Percentiles rank a stretch among this genome's conserved stretches.
phyloP scores from a whole-genome alignment of 1,140 invertebrate genomes.

The Stratiolaelaps scimitus region DNA sequence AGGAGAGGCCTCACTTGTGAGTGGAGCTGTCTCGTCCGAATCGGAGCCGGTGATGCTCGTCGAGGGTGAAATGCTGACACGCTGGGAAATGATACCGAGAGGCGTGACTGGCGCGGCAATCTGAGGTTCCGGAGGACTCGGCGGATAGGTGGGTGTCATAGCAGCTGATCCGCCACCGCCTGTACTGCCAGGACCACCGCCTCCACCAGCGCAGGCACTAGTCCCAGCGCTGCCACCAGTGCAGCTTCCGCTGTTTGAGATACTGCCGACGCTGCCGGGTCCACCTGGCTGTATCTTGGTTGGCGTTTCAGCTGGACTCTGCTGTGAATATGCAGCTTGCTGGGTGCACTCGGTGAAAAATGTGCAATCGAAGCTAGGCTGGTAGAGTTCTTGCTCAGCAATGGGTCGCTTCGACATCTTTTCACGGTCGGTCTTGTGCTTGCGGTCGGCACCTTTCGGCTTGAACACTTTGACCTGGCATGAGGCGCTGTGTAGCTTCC shows the following conservation, averaged over 20 bases:
- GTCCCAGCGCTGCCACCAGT: too few relatives aligned
- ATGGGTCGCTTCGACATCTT: slow-evolving; percentile 75
- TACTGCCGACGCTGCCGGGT: not conserved
- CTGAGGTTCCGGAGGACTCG: slow-evolving; percentile 33
- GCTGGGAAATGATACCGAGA: not conserved
- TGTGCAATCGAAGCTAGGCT: slow-evolving; percentile 87
- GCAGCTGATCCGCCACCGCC: slow-evolving; percentile 1
- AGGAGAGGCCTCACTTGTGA: slow-evolving; percentile 52
- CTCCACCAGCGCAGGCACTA: not conserved
- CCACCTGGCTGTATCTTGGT: not conserved
- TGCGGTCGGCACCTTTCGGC: slow-evolving; percentile 87
- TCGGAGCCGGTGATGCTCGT: slow-evolving; percentile 16
- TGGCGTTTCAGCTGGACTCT: slow-evolving; percentile 2
- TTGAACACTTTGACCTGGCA: slow-evolving; percentile 84
- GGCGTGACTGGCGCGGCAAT: slow-evolving; percentile 31
- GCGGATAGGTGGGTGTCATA: slow-evolving; percentile 25
- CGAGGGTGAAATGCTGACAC: slow-evolving; percentile 23
- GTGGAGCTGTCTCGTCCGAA: slow-evolving; percentile 30
- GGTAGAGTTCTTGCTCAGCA: slow-evolving; percentile 77
- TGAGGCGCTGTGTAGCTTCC: slow-evolving; percentile 70
- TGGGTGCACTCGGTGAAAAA: slow-evolving; percentile 58
- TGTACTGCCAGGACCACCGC: not conserved
- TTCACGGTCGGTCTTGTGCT: slow-evolving; percentile 91
- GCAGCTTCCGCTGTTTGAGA: not conserved
- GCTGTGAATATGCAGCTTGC: slow-evolving; percentile 30